Evolutionary conservation across 2,113 vertebrate species (phyloP), one percentile per base, ranked within the genome.

Genomic region (Vidua macroura): DNA sequence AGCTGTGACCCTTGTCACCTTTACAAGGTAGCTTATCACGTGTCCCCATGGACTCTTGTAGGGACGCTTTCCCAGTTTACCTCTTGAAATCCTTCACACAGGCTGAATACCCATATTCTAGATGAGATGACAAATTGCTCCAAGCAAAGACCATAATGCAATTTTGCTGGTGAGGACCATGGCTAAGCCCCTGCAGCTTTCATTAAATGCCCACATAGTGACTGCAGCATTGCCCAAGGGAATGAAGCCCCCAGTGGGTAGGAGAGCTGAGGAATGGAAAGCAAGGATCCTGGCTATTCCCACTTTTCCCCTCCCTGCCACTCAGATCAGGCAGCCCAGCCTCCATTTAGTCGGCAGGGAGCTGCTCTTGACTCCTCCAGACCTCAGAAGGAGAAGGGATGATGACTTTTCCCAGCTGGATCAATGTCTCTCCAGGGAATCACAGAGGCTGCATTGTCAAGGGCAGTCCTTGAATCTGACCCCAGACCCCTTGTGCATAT

Each of bases 1-100:
- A 35, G 41, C 44, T 88, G 53, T 41, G 41, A 68, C 33, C 22
- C 52, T 63, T 0, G 0, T 59, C 37, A 55, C 62, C 0, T 0
- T 58, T 60, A 49, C 59, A 60, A 37, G 30, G 41, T 16, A 76
- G 13, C 37, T 86, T 66, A 56, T 66, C 7, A 0, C 4, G 24
- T 83, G 80, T 80, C 43, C 27, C 37, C n/a, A 73, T 7, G 2
- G 48, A 46, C 12, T 33, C 31, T 37, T 41, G 39, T 23, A 75
- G 58, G 41, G n/a, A 46, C 8, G 27, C 24, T 78, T 37, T 75
- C n/a, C 52, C 33, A 67, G 15, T 25, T 63, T 69, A 23, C 41
- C 30, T 55, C 48, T 37, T 76, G 35, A 86, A 72, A 59, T 17
- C 46, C 15, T 64, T 70, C 49, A 35, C 14, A 7, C 8, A 35